Evolutionary conservation across 2,888 invertebrate genomes (phyloP).

Genomic region (Chaetogeoica ovagalla): DNA sequence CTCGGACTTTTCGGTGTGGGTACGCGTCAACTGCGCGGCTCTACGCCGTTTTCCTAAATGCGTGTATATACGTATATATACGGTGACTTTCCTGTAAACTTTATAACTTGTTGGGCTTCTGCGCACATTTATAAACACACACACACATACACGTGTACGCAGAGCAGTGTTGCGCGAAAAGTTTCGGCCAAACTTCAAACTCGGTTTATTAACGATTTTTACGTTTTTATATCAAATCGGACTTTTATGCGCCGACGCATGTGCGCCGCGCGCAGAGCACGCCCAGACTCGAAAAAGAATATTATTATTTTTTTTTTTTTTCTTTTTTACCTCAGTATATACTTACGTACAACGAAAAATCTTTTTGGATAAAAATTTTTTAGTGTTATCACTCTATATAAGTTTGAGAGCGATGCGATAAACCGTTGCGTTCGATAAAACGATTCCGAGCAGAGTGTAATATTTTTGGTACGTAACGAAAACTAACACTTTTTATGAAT

Average conservation of each 20-base stretch:
- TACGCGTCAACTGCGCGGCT: background rate
- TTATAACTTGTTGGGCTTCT: background rate
- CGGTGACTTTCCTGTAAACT: background rate
- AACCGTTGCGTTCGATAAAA: too few species aligned
- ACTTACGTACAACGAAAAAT: too few species aligned
- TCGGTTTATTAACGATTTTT: conserved; percentile 25
- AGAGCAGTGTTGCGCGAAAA: conserved; percentile 4
- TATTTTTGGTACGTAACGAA: too few species aligned
- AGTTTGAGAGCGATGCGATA: too few species aligned
- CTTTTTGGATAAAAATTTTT: too few species aligned
- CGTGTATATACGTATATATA: background rate
- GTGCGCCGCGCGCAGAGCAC: too few species aligned
- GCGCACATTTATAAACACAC: background rate
- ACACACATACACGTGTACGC: background rate
- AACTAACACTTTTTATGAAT: too few species aligned
- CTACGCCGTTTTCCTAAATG: background rate
- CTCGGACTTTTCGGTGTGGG: background rate
- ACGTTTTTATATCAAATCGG: background rate
- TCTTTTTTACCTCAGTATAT: too few species aligned
- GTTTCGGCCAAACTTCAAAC: conserved; percentile 16
- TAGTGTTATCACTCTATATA: too few species aligned
- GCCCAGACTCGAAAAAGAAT: too few species aligned
- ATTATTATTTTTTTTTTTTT: too few species aligned
- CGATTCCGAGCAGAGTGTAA: too few species aligned
- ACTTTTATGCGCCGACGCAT: background rate